Evolutionary conservation across 2,113 vertebrate species (phyloP).

Genomic region (Rhinoptilus africanus): DNA sequence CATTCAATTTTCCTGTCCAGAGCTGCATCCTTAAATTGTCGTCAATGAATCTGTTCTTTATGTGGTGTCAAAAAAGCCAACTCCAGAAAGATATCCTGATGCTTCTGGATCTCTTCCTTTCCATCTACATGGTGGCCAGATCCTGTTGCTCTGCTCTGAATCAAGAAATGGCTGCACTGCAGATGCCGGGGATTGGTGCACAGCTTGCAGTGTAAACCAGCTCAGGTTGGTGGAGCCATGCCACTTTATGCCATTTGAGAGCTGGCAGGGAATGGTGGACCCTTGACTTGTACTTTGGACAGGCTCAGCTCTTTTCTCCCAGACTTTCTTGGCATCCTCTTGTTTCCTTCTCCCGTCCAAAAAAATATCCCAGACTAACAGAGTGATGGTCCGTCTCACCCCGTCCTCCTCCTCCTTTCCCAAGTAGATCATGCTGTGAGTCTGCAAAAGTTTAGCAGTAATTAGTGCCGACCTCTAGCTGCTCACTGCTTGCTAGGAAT

Average conservation of each 20-base stretch:
- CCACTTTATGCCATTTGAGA: not conserved
- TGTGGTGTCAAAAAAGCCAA: not conserved
- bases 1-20: conserved; percentile 36
- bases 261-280: not conserved
- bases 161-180: accelerated
- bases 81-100: not conserved
- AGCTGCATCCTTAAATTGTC: conserved; percentile 27
- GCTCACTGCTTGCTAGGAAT: conserved; percentile 33
- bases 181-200: not conserved
- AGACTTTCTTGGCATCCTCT: not conserved
- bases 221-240: not conserved
- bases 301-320: not conserved
- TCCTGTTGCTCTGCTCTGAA: not conserved
- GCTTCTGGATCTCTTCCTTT: not conserved
- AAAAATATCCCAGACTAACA: not conserved
- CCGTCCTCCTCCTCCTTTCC: not conserved
- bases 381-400: not conserved
- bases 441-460: conserved; percentile 59
- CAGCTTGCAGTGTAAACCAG: not conserved
- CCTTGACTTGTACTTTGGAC: not conserved
- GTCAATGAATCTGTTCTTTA: conserved; percentile 25
- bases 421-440: not conserved
- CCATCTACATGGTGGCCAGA: not conserved
- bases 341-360: not conserved
- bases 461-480: conserved; percentile 57